Percentiles rank a stretch among this genome's conserved stretches.
Evolutionary conservation across 2,797 vertebrate species (phyloP).

Genomic region (Myioborus melanocephalus): DNA sequence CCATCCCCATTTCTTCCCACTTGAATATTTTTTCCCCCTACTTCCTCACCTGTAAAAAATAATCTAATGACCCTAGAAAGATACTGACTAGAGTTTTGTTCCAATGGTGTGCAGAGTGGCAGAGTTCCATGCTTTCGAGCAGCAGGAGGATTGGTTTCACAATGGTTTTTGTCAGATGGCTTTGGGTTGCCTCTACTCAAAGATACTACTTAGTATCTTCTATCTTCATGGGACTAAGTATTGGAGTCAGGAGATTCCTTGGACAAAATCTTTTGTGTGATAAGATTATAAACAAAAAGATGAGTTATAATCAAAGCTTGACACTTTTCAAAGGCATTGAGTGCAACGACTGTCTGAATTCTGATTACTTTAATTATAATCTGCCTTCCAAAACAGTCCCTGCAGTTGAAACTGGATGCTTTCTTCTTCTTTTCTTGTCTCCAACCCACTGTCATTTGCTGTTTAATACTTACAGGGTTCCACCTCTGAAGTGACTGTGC

Average conservation of each 20-base stretch:
- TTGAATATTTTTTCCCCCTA: not conserved
- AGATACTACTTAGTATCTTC: not conserved
- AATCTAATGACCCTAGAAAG: not conserved
- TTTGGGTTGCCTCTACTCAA: not conserved
- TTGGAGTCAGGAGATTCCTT: not conserved
- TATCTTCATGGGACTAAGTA: not conserved
- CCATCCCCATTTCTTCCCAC: not conserved
- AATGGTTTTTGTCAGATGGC: not conserved
- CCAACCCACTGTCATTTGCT: not conserved
- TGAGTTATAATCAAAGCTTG: not conserved
- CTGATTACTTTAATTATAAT: not conserved
- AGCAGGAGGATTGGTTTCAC: not conserved
- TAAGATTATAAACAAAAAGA: not conserved
- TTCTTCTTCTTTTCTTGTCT: not conserved
- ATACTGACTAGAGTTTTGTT: not conserved
- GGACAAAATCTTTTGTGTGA: not conserved
- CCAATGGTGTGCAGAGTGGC: accelerated
- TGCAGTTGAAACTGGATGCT: not conserved
- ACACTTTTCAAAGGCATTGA: not conserved
- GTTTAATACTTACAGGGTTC: not conserved
- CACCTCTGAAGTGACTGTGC: not conserved
- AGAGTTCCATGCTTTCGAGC: not conserved
- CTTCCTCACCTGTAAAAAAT: not conserved
- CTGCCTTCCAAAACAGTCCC: not conserved
- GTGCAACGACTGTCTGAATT: not conserved